Evolutionary conservation across 2,888 invertebrate genomes (phyloP).

Genomic region (Lepidocyrtinus sp.): DNA sequence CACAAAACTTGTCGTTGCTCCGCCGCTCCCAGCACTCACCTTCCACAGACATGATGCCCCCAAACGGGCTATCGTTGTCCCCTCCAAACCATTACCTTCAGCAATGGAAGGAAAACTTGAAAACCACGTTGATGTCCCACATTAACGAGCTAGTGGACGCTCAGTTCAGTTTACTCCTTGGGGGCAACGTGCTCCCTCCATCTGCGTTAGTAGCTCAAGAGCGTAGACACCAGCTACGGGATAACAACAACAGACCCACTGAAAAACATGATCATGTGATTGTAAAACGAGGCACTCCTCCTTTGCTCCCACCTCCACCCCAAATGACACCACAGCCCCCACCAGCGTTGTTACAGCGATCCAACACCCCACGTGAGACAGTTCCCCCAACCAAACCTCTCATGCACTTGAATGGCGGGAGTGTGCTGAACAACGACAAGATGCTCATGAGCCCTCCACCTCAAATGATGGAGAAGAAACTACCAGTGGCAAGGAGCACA

Average conservation of each 20-base stretch:
- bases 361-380: slow-evolving; percentile 3
- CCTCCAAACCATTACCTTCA: slow-evolving; percentile 30
- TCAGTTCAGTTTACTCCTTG: slow-evolving; percentile 65
- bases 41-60: background rate
- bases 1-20: background rate
- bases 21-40: slow-evolving; percentile 14
- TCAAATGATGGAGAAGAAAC: background rate
- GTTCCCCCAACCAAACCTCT: background rate
- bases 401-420: slow-evolving; percentile 21
- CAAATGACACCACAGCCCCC: no score
- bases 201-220: slow-evolving; percentile 79
- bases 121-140: slow-evolving; percentile 65
- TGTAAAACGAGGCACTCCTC: slow-evolving; percentile 10
- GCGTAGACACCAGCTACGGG: slow-evolving; percentile 77
- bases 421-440: slow-evolving; percentile 22
- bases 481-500: slow-evolving; percentile 84
- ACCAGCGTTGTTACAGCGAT: background rate
- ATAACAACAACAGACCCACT: slow-evolving; percentile 19
- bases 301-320: no score
- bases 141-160: slow-evolving; percentile 67
- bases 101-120: slow-evolving; percentile 66
- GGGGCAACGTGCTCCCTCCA: slow-evolving; percentile 31
- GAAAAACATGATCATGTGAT: background rate
- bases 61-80: background rate
- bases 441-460: background rate